Base-by-base conservation (phyloP, 2,113 vertebrate genomes). In the Sinocyclocheilus grahami region DNA sequence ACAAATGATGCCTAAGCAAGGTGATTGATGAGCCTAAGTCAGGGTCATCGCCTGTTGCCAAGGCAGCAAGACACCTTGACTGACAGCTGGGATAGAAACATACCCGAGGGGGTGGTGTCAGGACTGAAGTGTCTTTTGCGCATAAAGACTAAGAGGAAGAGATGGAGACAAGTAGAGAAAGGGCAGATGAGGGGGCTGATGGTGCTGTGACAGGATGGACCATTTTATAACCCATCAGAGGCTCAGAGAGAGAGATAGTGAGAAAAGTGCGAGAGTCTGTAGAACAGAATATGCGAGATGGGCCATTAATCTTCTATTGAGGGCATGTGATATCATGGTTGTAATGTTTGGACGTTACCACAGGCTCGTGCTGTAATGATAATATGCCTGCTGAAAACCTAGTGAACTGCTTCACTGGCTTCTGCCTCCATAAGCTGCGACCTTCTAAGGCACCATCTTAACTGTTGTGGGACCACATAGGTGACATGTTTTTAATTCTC, bases 21-120 rank as follows among this genome's bases (percentile, higher is more conserved):
- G 30, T 91, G 92, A 93, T 90, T 92, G 91, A 93, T 91, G 90
- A 91, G 91, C 83, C 46, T 27, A 53, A 24, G 78, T 18, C 76
- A 81, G 67, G 83, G 39, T 87, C 60, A 65, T 82, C 20, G n/a
- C 69, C 55, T 46, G 69, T 81, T 87, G 55, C 67, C 58, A 55
- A 10, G 22, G 77, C 83, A 87, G 83, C 58, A 55, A n/a, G 74
- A 53, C n/a, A 39, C 14, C 0, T 4, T 79, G 83, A 84, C 14
- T 46, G 82, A 89, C 88, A 80, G 76, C 2, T 24, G 39, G 90
- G 84, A 90, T 78, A 90, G 89, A 89, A 90, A 88, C 62, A 62
- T 39, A 62, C 83, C 65, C 4, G 11, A 76, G n/a, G 80, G 80
- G 83, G 74, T 80, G 0, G 11, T 83, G 82, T 83, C 33, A 83